Evolutionary conservation across 2,113 vertebrate species (phyloP).

Genomic region (Choloepus hoffmanni): DNA sequence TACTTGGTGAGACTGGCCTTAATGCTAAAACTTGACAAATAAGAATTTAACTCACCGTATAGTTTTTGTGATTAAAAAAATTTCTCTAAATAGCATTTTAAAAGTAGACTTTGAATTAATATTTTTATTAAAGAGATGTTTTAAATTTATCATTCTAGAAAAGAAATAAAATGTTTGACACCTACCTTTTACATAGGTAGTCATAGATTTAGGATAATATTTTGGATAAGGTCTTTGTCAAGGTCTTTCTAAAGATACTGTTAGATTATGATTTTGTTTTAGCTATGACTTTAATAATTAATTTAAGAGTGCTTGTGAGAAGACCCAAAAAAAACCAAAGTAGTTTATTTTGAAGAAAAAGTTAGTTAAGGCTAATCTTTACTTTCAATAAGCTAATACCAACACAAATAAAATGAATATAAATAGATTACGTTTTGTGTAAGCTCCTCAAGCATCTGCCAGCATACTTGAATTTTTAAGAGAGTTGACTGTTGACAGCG

Average conservation of each 20-base stretch:
- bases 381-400: constrained; percentile 36
- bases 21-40: constrained; percentile 48
- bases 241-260: constrained; percentile 64
- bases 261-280: constrained; percentile 66
- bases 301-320: constrained; percentile 51
- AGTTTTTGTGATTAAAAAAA: constrained; percentile 53
- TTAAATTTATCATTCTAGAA: constrained; percentile 45
- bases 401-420: constrained; percentile 36
- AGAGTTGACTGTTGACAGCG: not conserved
- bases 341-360: constrained; percentile 60
- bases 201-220: constrained; percentile 34
- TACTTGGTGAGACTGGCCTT: not conserved
- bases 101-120: constrained; percentile 66
- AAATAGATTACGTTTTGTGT: constrained; percentile 57
- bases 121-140: constrained; percentile 52
- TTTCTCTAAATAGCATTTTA: constrained; percentile 51
- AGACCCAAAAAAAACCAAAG: constrained; percentile 59
- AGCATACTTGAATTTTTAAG: constrained; percentile 51
- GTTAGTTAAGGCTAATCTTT: constrained; percentile 39
- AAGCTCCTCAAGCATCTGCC: constrained; percentile 53
- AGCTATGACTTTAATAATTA: constrained; percentile 72
- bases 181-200: not conserved
- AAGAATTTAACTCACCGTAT: constrained; percentile 45
- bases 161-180: constrained; percentile 52
- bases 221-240: constrained; percentile 64